A percentile compares a stretch with the other conserved stretches of the same genome.
Conservation (phyloP, 2,113 vertebrate species). For the Lampris incognitus region DNA sequence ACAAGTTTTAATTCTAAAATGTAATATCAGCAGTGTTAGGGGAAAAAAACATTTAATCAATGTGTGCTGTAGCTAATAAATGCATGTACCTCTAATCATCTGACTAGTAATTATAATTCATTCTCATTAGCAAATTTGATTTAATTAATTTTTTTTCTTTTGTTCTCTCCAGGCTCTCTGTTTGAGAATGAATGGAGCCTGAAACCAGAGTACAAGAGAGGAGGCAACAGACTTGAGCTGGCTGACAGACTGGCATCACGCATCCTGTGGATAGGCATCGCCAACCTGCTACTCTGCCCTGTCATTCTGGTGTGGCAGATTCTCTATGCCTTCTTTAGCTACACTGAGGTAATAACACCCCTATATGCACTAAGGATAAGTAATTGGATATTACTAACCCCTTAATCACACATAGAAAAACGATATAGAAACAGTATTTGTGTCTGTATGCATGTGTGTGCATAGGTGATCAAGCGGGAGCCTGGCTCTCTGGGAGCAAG, state of each 20-base stretch:
- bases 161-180: slow-evolving; percentile 84
- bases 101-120: too few relatives aligned
- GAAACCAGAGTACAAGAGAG: slow-evolving; percentile 94
- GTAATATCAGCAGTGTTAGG: too few relatives aligned
- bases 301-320: slow-evolving; percentile 99
- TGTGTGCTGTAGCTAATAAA: too few relatives aligned
- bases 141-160: neutral
- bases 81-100: too few relatives aligned
- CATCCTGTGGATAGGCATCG: slow-evolving; percentile 97
- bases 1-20: too few relatives aligned
- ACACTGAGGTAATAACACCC: slow-evolving; percentile 83
- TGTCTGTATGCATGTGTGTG: neutral
- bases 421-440: neutral
- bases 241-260: slow-evolving; percentile 93
- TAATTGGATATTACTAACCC: neutral
- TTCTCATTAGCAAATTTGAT: too few relatives aligned
- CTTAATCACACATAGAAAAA: neutral
- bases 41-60: too few relatives aligned
- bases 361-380: neutral
- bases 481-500: slow-evolving; percentile 95
- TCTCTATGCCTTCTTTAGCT: slow-evolving; percentile 98
- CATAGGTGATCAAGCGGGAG: slow-evolving; percentile 92
- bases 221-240: slow-evolving; percentile 91
- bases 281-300: slow-evolving; percentile 96
- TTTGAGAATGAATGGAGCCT: slow-evolving; percentile 98